A percentile compares a stretch with the other conserved stretches of the same genome.
Evolutionary conservation across 2,888 invertebrate genomes (phyloP).

Genomic region (Acleris literana): DNA sequence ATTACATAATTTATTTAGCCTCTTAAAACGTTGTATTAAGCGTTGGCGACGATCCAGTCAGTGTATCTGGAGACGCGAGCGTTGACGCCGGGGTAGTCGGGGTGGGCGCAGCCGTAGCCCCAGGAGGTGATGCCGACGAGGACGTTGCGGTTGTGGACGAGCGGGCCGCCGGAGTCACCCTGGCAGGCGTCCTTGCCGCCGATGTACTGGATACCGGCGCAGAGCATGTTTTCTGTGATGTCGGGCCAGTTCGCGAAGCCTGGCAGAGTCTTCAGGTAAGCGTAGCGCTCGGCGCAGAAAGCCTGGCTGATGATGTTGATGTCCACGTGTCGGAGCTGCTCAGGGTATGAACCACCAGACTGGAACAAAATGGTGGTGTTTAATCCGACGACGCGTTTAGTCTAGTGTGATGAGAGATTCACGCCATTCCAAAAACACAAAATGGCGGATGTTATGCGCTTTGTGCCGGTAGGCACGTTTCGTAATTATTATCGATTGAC

Average conservation of each 20-base stretch:
- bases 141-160: slow-evolving; percentile 59
- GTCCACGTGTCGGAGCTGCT: slow-evolving; percentile 48
- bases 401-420: too few species aligned
- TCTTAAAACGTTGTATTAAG: slow-evolving; percentile 15
- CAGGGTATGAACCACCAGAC: slow-evolving; percentile 30
- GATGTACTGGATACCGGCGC: slow-evolving; percentile 54
- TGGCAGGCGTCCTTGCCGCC: slow-evolving; percentile 67
- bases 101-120: slow-evolving; percentile 73
- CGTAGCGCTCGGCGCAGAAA: slow-evolving; percentile 53
- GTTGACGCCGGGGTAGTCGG: slow-evolving; percentile 77
- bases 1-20: too few species aligned
- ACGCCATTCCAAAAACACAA: too few species aligned
- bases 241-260: slow-evolving; percentile 45
- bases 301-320: slow-evolving; percentile 51
- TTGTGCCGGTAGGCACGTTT: too few species aligned
- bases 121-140: slow-evolving; percentile 77
- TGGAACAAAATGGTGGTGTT: neutral
- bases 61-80: slow-evolving; percentile 64
- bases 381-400: too few species aligned
- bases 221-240: slow-evolving; percentile 57
- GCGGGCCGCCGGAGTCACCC: slow-evolving; percentile 82
- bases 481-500: too few species aligned
- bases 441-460: too few species aligned
- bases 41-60: slow-evolving; percentile 57
- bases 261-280: slow-evolving; percentile 44